These are phyloP conservation scores for Cuniculus paca DNA, from an alignment of 2,797 vertebrate species.

Conservation along the genomic window DNA sequence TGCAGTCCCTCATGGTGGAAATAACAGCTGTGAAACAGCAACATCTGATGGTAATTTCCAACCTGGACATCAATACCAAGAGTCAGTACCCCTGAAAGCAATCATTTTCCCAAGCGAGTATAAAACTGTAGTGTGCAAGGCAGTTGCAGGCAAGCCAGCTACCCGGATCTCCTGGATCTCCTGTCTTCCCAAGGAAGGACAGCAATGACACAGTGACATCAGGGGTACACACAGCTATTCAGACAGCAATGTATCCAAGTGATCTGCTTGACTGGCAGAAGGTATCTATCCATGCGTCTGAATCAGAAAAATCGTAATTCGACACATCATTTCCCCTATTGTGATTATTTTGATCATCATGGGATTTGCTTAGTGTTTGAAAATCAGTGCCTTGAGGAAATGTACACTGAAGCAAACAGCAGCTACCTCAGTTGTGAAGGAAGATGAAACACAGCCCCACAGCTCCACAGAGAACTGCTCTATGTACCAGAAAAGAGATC, in stretches of 20 bases:
- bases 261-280: slow-evolving; percentile 76
- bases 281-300: background rate
- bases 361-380: slow-evolving; percentile 62
- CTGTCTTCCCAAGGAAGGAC: background rate
- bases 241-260: rapidly evolving
- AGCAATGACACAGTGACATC: background rate
- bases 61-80: rapidly evolving
- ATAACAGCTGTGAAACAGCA: slow-evolving; percentile 58
- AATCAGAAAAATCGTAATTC: background rate
- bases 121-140: slow-evolving; percentile 74
- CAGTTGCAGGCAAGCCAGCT: slow-evolving; percentile 76
- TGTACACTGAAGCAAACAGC: slow-evolving; percentile 51
- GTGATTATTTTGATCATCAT: background rate
- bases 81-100: slow-evolving; percentile 76
- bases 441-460: slow-evolving; percentile 88
- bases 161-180: slow-evolving; percentile 80
- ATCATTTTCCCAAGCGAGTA: background rate
- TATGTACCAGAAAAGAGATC: slow-evolving; percentile 82
- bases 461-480: slow-evolving; percentile 87
- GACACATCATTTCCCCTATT: background rate
- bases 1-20: slow-evolving; percentile 76
- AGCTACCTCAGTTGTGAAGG: slow-evolving; percentile 6
- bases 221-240: slow-evolving; percentile 72
- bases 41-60: background rate
- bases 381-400: slow-evolving; percentile 74